Base-by-base conservation (phyloP, 2,797 vertebrate genomes). In the Urophycis tenuis region DNA sequence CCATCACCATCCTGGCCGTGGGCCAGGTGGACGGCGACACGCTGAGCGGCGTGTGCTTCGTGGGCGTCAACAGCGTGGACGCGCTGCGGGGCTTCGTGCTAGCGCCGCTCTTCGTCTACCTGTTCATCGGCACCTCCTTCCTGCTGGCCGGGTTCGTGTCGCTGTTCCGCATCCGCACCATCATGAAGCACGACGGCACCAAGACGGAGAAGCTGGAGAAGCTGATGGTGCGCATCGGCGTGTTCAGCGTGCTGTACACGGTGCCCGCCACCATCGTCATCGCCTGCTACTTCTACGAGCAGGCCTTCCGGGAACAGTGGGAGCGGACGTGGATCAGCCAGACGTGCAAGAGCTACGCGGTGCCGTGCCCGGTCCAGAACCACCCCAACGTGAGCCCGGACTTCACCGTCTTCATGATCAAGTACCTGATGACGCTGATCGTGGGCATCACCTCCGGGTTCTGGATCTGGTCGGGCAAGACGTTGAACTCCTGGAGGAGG, bases 401-500 rank as follows among this genome's bases (percentile, higher is more conserved):
- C 91, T 98, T 98, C 90, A 98, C 97, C 0, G 95, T 98, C 89
- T 98, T 97, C 91, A 98, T 98, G 97, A 97, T 98, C 85, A 98
- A 98, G 81, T 98, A 98, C 87, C 95, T 98, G 79, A 98, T 98
- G 97, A 98, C 96, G 7, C 93, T 98, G 82, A 97, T 98, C 0
- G 96, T 98, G 88, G 97, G 97, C 80, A 98, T 98, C 91, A 98
- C 97, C 1, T 98, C 97, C 0, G 96, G 97, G 45, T 98, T 98
- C 91, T 98, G 97, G 97, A 98, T 98, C 92, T 98, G 97, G 97
- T 98, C 97, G 0, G 96, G 96, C 67, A 98, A 98, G 93, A 98
- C 97, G 0, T 95, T 98, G 6, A 96, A 95, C 88, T 98, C 96
- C 3, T 98, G 97, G 97, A 95, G 96, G 89, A 96, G 96, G 92